phyloP scores from a whole-genome alignment of 2,113 vertebrate genomes.

The Heterotilapia buettikoferi region DNA sequence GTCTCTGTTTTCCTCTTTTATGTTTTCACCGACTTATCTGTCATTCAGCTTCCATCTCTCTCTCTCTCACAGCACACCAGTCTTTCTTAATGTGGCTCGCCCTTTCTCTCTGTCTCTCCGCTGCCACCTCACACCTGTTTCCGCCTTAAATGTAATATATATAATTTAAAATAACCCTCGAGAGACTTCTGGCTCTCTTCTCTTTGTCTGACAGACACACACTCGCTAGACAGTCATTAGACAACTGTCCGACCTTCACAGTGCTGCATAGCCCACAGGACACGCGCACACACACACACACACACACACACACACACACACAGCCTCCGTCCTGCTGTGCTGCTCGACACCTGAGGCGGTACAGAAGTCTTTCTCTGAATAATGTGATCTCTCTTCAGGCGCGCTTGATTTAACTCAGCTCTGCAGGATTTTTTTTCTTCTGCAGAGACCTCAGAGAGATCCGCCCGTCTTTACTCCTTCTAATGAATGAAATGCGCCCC shows the following conservation, averaged over 20 bases:
- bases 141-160: neutral
- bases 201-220: neutral
- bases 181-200: neutral
- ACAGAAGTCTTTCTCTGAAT: constrained; percentile 7
- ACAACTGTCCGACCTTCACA: constrained; percentile 15
- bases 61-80: neutral
- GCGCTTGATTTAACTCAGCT: neutral
- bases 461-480: neutral
- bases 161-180: neutral
- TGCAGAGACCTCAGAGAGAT: neutral
- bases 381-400: constrained; percentile 8
- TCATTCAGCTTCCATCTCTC: neutral
- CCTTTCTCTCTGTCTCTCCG: neutral
- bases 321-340: neutral
- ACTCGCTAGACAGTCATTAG: constrained; percentile 5
- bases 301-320: neutral
- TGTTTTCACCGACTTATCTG: neutral
- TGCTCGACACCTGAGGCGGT: neutral
- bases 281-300: neutral
- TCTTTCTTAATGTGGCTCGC: neutral
- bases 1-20: neutral
- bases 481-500: neutral
- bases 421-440: neutral
- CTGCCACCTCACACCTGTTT: neutral
- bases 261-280: neutral